Percentiles rank a stretch among this genome's conserved stretches.
Evolutionary conservation across 64 coral and sea anemone species (phyloP).

Genomic region (Porites australiensis): DNA sequence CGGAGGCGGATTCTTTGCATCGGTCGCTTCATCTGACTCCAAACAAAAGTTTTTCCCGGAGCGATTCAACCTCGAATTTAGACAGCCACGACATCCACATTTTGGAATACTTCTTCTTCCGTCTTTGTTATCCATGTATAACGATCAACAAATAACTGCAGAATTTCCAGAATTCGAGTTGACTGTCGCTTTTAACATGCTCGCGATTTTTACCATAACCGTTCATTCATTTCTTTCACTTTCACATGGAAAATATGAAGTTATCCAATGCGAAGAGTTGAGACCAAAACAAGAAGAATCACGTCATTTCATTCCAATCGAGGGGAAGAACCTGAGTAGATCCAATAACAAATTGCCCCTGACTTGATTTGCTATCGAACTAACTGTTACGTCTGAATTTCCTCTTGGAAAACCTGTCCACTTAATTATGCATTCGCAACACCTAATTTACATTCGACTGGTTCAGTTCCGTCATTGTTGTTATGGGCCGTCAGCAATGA

Average conservation of each 20-base stretch:
- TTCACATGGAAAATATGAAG: not conserved
- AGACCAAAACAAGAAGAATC: not conserved
- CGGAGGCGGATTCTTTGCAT: not conserved
- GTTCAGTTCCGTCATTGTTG: constrained; percentile 37
- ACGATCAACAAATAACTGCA: not conserved
- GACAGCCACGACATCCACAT: constrained; percentile 25
- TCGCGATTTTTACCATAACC: not conserved
- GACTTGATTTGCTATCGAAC: constrained; percentile 4
- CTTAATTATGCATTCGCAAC: constrained; percentile 78
- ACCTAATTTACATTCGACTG: constrained; percentile 68
- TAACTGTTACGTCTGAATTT: constrained; percentile 40
- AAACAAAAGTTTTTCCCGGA: not conserved
- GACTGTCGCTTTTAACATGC: not conserved
- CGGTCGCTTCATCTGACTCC: not conserved
- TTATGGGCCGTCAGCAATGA: constrained; percentile 11
- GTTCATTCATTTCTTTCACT: not conserved
- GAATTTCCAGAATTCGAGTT: not conserved
- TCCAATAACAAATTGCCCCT: not conserved
- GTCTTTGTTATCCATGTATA: not conserved
- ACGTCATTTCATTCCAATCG: not conserved
- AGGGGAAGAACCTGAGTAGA: not conserved
- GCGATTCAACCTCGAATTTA: not conserved
- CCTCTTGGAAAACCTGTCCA: constrained; percentile 4
- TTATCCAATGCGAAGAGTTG: not conserved
- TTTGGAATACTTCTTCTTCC: not conserved